phyloP scores from a whole-genome alignment of 2,888 invertebrate genomes.

The Caenorhabditis japonica region DNA sequence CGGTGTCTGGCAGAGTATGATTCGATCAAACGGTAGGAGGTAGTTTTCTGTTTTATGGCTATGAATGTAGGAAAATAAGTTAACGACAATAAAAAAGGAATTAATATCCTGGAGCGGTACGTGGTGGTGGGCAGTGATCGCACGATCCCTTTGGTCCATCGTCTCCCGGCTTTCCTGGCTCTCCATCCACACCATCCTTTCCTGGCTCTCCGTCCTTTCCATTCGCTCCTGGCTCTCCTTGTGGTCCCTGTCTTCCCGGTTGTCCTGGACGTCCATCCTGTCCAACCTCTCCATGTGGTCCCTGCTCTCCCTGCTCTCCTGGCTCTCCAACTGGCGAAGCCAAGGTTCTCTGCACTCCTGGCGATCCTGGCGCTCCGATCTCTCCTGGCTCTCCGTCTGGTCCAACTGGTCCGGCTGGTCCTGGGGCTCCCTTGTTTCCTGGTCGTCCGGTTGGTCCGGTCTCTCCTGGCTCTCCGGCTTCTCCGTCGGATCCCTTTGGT shows the following conservation, averaged over 20 bases:
- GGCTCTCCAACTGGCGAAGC: slow-evolving; percentile 58
- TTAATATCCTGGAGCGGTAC: slow-evolving; percentile 62
- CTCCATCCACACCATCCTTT: slow-evolving; percentile 55
- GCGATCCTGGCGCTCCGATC: slow-evolving; percentile 49
- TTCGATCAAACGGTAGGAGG: slow-evolving; percentile 69
- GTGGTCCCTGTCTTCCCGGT: slow-evolving; percentile 58
- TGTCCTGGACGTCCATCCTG: slow-evolving; percentile 59
- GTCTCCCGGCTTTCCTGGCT: slow-evolving; percentile 57
- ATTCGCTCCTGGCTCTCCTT: slow-evolving; percentile 45
- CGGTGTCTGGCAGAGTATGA: slow-evolving; percentile 74
- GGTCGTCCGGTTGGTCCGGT: slow-evolving; percentile 55
- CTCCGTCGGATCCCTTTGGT: slow-evolving; percentile 56
- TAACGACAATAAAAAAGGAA: not conserved
- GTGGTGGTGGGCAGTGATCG: slow-evolving; percentile 63
- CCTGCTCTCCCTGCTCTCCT: slow-evolving; percentile 59
- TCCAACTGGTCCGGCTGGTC: slow-evolving; percentile 52
- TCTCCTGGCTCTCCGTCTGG: slow-evolving; percentile 56
- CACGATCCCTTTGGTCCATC: slow-evolving; percentile 59
- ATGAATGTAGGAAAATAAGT: slow-evolving; percentile 26
- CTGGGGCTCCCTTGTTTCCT: slow-evolving; percentile 56
- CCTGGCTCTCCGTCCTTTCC: slow-evolving; percentile 60
- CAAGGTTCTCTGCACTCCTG: slow-evolving; percentile 49
- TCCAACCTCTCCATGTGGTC: slow-evolving; percentile 56
- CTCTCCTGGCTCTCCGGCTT: slow-evolving; percentile 54
- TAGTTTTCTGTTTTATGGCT: slow-evolving; percentile 4